These are phyloP conservation scores for Xanthorhoe designata DNA, from an alignment of 2,888 invertebrate genomes.

Conservation along the genomic window DNA sequence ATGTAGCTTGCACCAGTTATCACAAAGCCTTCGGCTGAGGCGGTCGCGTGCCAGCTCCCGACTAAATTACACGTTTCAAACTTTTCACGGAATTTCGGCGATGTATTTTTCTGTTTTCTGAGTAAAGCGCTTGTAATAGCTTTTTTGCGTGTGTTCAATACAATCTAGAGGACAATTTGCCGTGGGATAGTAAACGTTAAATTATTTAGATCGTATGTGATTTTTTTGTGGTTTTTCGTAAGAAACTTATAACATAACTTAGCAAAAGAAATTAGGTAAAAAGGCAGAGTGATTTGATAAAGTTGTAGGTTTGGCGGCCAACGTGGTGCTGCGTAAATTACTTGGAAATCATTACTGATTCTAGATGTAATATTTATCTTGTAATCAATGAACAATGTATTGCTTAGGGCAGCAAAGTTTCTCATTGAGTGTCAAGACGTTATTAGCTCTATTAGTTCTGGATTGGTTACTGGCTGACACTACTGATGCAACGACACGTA, in stretches of 20 bases:
- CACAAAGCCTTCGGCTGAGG: slow-evolving; percentile 52
- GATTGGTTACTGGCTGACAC: slow-evolving; percentile 73
- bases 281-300: background rate
- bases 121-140: slow-evolving; percentile 73
- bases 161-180: slow-evolving; percentile 63
- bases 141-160: slow-evolving; percentile 77
- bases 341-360: background rate
- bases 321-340: slow-evolving; percentile 44
- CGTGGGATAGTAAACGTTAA: slow-evolving; percentile 48
- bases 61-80: slow-evolving; percentile 60
- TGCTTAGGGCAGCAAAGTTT: slow-evolving; percentile 53
- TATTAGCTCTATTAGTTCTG: slow-evolving; percentile 68
- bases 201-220: slow-evolving; percentile 23
- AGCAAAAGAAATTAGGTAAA: slow-evolving; percentile 17
- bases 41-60: slow-evolving; percentile 57
- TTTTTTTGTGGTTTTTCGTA: slow-evolving; percentile 12
- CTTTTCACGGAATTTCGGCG: slow-evolving; percentile 79
- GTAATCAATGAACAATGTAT: slow-evolving; percentile 48
- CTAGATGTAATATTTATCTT: background rate
- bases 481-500: slow-evolving; percentile 73
- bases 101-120: slow-evolving; percentile 61
- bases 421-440: slow-evolving; percentile 63
- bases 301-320: slow-evolving; percentile 52
- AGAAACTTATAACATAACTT: background rate
- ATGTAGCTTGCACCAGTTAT: slow-evolving; percentile 68